phyloP scores from a whole-genome alignment of 2,113 vertebrate genomes.

The Cervus canadensis region DNA sequence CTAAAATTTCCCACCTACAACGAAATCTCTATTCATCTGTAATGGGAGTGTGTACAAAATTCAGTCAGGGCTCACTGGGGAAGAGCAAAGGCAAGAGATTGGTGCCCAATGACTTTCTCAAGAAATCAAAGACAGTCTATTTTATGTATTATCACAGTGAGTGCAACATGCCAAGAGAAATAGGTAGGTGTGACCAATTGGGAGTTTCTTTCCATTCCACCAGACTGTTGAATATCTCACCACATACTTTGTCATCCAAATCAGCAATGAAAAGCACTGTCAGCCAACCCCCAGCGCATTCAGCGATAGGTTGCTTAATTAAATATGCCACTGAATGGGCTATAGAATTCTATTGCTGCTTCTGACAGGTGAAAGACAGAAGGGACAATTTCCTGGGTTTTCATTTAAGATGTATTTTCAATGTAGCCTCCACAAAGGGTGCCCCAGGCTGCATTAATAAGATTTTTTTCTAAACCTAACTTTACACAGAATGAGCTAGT shows the following conservation, averaged over 20 bases:
- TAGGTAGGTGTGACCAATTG: slow-evolving; percentile 61
- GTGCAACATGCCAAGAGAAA: background rate
- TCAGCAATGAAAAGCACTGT: slow-evolving; percentile 49
- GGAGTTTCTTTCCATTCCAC: slow-evolving; percentile 52
- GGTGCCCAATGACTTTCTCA: background rate
- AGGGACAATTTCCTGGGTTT: slow-evolving; percentile 46
- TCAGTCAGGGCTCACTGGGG: slow-evolving; percentile 14
- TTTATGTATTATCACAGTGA: background rate
- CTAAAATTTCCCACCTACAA: slow-evolving; percentile 28
- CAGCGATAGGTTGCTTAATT: slow-evolving; percentile 69
- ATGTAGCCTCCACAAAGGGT: slow-evolving; percentile 54
- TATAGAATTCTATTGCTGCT: slow-evolving; percentile 59
- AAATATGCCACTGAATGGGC: slow-evolving; percentile 55
- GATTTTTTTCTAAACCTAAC: slow-evolving; percentile 31
- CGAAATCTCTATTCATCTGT: background rate
- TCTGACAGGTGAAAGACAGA: slow-evolving; percentile 73
- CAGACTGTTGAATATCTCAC: slow-evolving; percentile 47
- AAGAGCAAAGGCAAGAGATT: slow-evolving; percentile 39
- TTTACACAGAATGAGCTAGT: slow-evolving; percentile 52
- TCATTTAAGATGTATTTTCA: slow-evolving; percentile 70
- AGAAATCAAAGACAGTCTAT: slow-evolving; percentile 52
- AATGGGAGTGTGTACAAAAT: slow-evolving; percentile 30
- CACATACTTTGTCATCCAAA: slow-evolving; percentile 29
- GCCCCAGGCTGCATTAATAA: slow-evolving; percentile 40
- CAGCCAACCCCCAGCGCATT: slow-evolving; percentile 27